A percentile compares a stretch with the other conserved stretches of the same genome.
Evolutionary conservation across 2,888 invertebrate genomes (phyloP).

Genomic region (Eupithecia dodoneata): DNA sequence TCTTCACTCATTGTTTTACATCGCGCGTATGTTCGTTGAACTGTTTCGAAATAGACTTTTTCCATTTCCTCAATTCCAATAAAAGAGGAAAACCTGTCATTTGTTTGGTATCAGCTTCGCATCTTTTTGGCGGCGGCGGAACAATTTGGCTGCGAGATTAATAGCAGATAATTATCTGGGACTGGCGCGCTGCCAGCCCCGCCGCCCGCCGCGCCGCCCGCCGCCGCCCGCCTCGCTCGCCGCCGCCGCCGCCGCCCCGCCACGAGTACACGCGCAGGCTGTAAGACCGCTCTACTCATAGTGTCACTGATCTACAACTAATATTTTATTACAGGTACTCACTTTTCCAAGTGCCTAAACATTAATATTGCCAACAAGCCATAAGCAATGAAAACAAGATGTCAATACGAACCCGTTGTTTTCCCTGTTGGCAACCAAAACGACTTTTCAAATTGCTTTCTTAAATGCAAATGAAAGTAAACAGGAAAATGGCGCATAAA

Average conservation of each 20-base stretch:
- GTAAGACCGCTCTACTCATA: too few relatives aligned
- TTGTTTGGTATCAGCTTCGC: slow-evolving; percentile 45
- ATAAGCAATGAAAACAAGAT: slow-evolving; percentile 2
- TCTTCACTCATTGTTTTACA: too few relatives aligned
- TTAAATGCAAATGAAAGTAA: slow-evolving; percentile 70
- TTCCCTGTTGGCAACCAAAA: slow-evolving; percentile 47
- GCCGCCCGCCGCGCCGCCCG: slow-evolving; percentile 19
- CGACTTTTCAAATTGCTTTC: slow-evolving; percentile 62
- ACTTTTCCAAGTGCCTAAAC: neutral
- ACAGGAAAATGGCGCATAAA: slow-evolving; percentile 66
- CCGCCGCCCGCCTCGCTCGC: slow-evolving; percentile 6
- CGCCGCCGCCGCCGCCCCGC: slow-evolving; percentile 16
- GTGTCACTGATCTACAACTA: too few relatives aligned
- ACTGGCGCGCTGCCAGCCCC: slow-evolving; percentile 59
- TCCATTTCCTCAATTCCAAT: slow-evolving; percentile 26
- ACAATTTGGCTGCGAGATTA: slow-evolving; percentile 69
- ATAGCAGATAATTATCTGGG: slow-evolving; percentile 70
- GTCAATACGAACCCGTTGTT: slow-evolving; percentile 37
- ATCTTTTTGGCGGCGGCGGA: slow-evolving; percentile 57
- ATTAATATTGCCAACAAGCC: neutral
- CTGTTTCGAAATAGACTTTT: neutral
- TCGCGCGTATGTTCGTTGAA: neutral
- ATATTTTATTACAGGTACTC: too few relatives aligned
- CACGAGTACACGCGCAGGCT: neutral
- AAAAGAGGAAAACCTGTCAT: slow-evolving; percentile 39